These are phyloP conservation scores for Galleria mellonella DNA, from an alignment of 1,140 invertebrate species.

Conservation along the genomic window DNA sequence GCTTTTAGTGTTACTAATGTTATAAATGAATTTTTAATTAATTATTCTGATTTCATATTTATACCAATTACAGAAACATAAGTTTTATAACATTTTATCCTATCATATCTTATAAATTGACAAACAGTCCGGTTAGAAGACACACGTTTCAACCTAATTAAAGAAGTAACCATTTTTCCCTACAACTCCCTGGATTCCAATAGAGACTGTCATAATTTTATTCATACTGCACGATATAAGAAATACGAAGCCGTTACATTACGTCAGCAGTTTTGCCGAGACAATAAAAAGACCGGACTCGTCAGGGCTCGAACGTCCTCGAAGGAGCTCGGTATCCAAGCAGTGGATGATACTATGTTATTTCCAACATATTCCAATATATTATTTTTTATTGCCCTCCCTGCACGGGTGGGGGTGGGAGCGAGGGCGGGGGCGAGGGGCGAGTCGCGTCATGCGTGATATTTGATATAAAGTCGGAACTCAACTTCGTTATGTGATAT, in stretches of 20 bases:
- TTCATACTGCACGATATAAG: conserved; percentile 38
- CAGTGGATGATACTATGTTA: conserved; percentile 73
- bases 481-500: conserved; percentile 71
- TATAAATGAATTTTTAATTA: no score
- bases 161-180: no score
- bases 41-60: no score
- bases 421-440: conserved; percentile 20
- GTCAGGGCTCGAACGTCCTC: conserved; percentile 52
- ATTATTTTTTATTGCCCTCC: conserved; percentile 75
- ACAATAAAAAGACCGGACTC: conserved; percentile 66
- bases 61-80: no score
- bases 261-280: conserved; percentile 48
- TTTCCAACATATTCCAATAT: conserved; percentile 76
- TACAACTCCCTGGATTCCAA: conserved; percentile 19
- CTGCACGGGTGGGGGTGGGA: not conserved
- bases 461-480: conserved; percentile 74
- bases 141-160: no score
- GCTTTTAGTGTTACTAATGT: no score
- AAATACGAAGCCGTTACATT: conserved; percentile 25
- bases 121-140: no score
- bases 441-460: conserved; percentile 73
- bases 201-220: conserved; percentile 39
- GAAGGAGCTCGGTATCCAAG: conserved; percentile 35
- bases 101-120: no score
- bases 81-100: no score